phyloP scores from a whole-genome alignment of 2,797 vertebrate genomes.

The Crypturellus tataupa region DNA sequence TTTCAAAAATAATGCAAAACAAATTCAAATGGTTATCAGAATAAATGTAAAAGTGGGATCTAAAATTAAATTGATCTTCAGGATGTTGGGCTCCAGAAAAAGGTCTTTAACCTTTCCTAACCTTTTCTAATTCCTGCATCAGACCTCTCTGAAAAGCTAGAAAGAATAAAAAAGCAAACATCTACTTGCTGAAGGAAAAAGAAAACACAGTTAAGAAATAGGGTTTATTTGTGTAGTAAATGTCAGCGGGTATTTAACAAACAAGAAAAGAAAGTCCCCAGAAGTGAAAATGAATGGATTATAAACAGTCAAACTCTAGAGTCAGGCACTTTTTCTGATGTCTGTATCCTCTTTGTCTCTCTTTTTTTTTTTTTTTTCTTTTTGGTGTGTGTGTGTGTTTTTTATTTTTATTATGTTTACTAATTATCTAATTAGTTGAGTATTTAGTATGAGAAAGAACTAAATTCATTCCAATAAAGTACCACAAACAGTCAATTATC shows the following conservation, averaged over 20 bases:
- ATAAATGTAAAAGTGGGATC: background rate
- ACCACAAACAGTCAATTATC: background rate
- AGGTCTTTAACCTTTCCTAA: background rate
- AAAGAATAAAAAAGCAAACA: background rate
- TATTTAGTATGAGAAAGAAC: background rate
- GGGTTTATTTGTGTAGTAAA: background rate
- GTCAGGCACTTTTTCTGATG: background rate
- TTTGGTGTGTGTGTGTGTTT: accelerated
- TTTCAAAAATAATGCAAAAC: background rate
- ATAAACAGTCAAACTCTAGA: background rate
- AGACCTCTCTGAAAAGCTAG: background rate
- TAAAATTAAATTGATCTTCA: background rate
- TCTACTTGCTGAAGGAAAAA: background rate
- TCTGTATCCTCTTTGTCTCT: accelerated
- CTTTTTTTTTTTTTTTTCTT: background rate
- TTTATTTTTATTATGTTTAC: background rate
- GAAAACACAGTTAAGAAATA: background rate
- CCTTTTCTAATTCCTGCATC: background rate
- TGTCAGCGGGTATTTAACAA: background rate
- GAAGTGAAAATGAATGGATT: background rate
- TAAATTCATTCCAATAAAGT: background rate
- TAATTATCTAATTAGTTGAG: background rate
- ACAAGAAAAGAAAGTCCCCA: background rate
- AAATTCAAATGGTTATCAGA: background rate
- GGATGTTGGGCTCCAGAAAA: background rate